Base-by-base conservation (phyloP, 2,797 vertebrate species). In the Anniella stebbinsi region DNA sequence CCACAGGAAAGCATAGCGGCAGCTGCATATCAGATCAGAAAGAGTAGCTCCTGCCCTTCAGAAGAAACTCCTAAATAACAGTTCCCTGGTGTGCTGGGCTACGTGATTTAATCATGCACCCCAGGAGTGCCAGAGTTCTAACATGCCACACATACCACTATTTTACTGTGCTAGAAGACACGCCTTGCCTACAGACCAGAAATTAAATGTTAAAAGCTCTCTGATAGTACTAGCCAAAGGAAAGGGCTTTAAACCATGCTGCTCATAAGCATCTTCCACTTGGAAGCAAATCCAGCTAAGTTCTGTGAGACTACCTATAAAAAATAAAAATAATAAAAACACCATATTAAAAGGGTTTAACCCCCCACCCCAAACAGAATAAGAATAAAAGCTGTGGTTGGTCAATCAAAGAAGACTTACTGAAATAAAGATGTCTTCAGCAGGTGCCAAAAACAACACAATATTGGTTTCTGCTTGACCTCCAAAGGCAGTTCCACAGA, bases 31-130 rank as follows among this genome's bases (percentile, higher is more conserved):
- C 94, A 92, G 94, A 92, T 93, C 48, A 95, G 88, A 67, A 84
- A 93, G 11, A 93, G 93, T 80, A 93, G 63, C 23, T 0, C 73
- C 81, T 94, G 94, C 88, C 93, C 94, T 95, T 94, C 94, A 93
- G 93, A 93, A 91, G 73, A 60, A 87, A 23, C 87, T 93, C 86
- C 81, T 75, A 91, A 90, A 73, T 36, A 90, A 88, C 80, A 33
- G 92, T 90, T 95, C 93, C 92, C 92, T 13, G 80, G 77, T 13
- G 91, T 6, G 80, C 90, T 66, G 9, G 0, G 13, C 6, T 17
- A 72, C 28, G 67, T 2, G 82, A 93, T 72, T 77, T 3, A 88
- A 84, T 91, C 91, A 89, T 0, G 0, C 4, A 1, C 87, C 7
- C 80, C 0, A 0, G 93, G 88, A 88, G 80, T 0, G 2, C 80